phyloP scores from a whole-genome alignment of 2,888 invertebrate species.

The Agriopis marginaria region DNA sequence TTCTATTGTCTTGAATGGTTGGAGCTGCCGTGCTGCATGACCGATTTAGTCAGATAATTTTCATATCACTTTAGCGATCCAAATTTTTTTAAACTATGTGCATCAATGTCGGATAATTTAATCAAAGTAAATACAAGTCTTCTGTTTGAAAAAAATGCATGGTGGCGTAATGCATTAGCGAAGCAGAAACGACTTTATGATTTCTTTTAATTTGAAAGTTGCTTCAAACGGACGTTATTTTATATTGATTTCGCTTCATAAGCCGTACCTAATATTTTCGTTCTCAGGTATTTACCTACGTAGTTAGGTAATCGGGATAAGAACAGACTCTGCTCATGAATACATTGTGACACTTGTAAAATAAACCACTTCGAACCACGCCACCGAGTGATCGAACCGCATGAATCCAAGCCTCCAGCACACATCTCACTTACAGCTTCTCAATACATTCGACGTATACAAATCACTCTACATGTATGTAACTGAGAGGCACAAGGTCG shows the following conservation, averaged over 20 bases:
- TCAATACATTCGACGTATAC: constrained; percentile 80
- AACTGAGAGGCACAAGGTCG: constrained; percentile 83
- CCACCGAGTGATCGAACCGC: constrained; percentile 86
- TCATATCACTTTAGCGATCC: constrained; percentile 52
- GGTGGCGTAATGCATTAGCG: constrained; percentile 59
- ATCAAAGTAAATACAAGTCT: constrained; percentile 38
- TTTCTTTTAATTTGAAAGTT: constrained; percentile 48
- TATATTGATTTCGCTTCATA: constrained; percentile 54
- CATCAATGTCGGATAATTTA: constrained; percentile 49
- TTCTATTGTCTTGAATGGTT: constrained; percentile 70
- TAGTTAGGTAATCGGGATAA: constrained; percentile 65
- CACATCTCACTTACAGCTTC: constrained; percentile 86
- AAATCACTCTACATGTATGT: constrained; percentile 77
- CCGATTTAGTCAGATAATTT: constrained; percentile 55
- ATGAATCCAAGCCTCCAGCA: constrained; percentile 85
- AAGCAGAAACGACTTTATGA: constrained; percentile 32
- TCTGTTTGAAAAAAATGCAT: constrained; percentile 59
- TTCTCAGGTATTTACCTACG: constrained; percentile 54
- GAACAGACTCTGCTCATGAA: constrained; percentile 67
- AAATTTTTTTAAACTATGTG: constrained; percentile 50
- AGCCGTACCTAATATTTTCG: constrained; percentile 51
- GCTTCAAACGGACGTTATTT: constrained; percentile 51
- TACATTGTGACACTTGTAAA: constrained; percentile 80
- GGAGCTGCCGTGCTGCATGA: constrained; percentile 77
- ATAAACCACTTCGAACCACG: constrained; percentile 82